phyloP scores from a whole-genome alignment of 2,113 vertebrate genomes.

The Loxodonta africana region DNA sequence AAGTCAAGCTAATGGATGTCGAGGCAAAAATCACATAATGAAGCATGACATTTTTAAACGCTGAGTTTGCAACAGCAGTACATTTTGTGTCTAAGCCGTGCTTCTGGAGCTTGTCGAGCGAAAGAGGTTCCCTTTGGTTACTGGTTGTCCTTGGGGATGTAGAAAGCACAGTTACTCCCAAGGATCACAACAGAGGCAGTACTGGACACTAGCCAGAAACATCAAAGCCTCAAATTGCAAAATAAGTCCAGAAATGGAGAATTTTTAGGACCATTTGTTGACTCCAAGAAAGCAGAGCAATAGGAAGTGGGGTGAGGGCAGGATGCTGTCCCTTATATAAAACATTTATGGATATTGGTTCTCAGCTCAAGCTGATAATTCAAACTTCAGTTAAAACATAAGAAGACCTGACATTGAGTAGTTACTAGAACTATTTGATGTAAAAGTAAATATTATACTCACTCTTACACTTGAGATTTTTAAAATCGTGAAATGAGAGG shows the following conservation, averaged over 20 bases:
- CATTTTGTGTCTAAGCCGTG: too few species aligned
- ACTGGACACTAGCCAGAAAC: accelerated
- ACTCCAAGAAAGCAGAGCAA: not conserved
- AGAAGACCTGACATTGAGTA: not conserved
- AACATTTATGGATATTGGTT: not conserved
- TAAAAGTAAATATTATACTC: not conserved
- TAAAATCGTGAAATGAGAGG: not conserved
- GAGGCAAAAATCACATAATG: not conserved
- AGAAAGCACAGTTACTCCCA: not conserved
- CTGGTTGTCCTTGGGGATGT: not conserved
- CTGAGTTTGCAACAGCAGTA: not conserved
- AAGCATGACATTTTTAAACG: not conserved
- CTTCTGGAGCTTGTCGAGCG: not conserved
- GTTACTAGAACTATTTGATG: not conserved
- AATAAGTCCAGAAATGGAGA: not conserved
- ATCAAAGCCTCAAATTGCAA: not conserved
- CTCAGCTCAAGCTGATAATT: not conserved
- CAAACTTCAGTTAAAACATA: not conserved
- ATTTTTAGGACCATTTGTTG: not conserved
- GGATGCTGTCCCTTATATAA: not conserved
- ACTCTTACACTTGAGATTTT: not conserved
- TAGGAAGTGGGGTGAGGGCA: not conserved
- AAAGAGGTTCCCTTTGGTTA: not conserved
- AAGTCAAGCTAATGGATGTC: not conserved
- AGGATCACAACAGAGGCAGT: accelerated